A percentile compares a stretch with the other conserved stretches of the same genome.
These are phyloP conservation scores for Drosophila nannoptera DNA, from an alignment of 1,140 invertebrate species.

Conservation along the genomic window DNA sequence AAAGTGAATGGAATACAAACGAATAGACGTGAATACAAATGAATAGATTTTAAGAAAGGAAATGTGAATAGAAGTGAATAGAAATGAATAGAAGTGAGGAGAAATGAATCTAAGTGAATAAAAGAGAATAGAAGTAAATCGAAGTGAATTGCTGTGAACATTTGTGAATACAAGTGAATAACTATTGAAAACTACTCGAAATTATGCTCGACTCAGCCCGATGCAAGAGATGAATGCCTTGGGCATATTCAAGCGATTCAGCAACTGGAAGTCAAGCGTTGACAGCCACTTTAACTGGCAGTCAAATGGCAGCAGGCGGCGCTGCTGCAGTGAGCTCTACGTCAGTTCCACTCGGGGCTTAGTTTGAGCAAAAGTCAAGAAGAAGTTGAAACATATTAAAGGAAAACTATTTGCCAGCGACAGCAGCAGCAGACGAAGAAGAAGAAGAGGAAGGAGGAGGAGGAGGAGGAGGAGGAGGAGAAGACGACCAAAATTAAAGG, in stretches of 20 bases:
- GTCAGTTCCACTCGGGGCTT: background rate
- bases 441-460: background rate
- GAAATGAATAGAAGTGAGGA: too few species aligned
- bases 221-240: too few species aligned
- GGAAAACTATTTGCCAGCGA: constrained; percentile 54
- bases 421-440: background rate
- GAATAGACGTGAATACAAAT: too few species aligned
- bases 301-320: background rate
- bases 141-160: too few species aligned
- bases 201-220: too few species aligned
- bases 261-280: background rate
- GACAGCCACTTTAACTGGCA: background rate
- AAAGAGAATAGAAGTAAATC: too few species aligned
- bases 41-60: too few species aligned
- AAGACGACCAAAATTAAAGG: constrained; percentile 7
- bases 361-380: background rate
- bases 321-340: too few species aligned
- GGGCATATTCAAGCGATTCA: background rate
- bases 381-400: constrained; percentile 44
- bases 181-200: too few species aligned
- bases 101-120: too few species aligned
- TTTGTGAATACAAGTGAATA: too few species aligned
- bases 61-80: constrained; percentile 1
- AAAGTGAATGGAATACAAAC: too few species aligned
- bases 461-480: background rate